These are phyloP conservation scores for Agrochola lota DNA, from an alignment of 2,888 invertebrate species.

Conservation along the genomic window DNA sequence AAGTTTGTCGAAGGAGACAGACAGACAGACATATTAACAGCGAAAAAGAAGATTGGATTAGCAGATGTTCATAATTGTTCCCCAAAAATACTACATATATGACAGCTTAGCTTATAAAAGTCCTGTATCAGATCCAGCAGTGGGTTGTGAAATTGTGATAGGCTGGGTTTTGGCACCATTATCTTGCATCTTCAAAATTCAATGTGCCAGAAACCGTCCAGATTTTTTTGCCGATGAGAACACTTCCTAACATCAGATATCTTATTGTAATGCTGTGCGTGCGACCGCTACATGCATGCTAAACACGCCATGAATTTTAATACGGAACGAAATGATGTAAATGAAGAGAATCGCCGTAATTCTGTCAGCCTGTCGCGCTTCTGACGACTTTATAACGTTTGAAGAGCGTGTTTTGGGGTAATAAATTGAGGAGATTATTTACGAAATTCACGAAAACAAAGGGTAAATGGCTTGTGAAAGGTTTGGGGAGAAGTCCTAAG, in stretches of 20 bases:
- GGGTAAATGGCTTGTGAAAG: neutral
- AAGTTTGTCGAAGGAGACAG: neutral
- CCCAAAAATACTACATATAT: neutral
- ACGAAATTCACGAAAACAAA: neutral
- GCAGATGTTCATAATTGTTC: neutral
- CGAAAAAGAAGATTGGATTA: neutral
- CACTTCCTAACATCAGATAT: conserved; percentile 37
- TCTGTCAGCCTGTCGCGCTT: conserved; percentile 41
- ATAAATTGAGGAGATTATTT: neutral
- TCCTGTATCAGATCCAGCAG: neutral
- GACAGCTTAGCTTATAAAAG: neutral
- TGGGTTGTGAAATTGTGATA: neutral
- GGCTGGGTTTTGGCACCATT: no score
- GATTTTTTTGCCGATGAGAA: conserved; percentile 12
- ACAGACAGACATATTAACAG: neutral
- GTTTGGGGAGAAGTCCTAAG: neutral
- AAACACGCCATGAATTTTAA: conserved; percentile 68
- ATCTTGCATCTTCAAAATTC: neutral
- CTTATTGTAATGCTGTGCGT: conserved; percentile 76
- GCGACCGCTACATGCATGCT: conserved; percentile 66
- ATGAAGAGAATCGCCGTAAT: conserved; percentile 46
- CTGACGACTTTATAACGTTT: conserved; percentile 29
- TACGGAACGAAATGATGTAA: conserved; percentile 62
- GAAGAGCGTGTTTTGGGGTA: neutral
- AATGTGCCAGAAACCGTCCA: neutral